phyloP scores from a whole-genome alignment of 2,888 invertebrate genomes.

The Scaptomyza reducta region DNA sequence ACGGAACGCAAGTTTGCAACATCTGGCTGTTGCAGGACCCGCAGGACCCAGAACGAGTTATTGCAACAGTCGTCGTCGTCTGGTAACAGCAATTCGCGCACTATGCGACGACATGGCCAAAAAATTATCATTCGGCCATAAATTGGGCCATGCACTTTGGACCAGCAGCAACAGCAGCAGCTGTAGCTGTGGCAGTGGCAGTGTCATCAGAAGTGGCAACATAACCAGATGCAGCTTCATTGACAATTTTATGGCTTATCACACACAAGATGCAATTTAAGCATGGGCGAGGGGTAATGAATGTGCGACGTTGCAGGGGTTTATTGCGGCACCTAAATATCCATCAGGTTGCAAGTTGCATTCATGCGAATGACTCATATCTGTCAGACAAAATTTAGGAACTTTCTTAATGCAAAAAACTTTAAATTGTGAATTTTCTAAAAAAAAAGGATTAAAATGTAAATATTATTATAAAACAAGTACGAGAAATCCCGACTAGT shows the following conservation, averaged over 20 bases:
- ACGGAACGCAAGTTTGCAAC: slow-evolving; percentile 32
- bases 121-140: slow-evolving; percentile 66
- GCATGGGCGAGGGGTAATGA: background rate
- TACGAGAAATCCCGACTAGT: too few species aligned
- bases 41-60: slow-evolving; percentile 50
- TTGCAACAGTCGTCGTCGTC: slow-evolving; percentile 42
- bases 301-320: background rate
- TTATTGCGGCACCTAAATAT: background rate
- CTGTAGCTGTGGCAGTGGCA: too few species aligned
- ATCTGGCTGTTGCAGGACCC: slow-evolving; percentile 48
- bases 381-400: background rate
- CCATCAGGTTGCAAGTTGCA: background rate
- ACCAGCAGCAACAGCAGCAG: slow-evolving; percentile 10
- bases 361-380: background rate
- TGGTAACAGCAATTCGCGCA: slow-evolving; percentile 60
- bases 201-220: too few species aligned
- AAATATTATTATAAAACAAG: too few species aligned
- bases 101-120: slow-evolving; percentile 59
- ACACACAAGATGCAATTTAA: background rate
- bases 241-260: slow-evolving; percentile 4
- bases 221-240: slow-evolving; percentile 25
- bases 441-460: too few species aligned
- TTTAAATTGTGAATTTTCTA: too few species aligned
- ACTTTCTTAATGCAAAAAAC: background rate
- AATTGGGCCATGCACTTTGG: slow-evolving; percentile 61